Conservation (phyloP, 2,888 invertebrate species). For the Rotaria sp. region DNA sequence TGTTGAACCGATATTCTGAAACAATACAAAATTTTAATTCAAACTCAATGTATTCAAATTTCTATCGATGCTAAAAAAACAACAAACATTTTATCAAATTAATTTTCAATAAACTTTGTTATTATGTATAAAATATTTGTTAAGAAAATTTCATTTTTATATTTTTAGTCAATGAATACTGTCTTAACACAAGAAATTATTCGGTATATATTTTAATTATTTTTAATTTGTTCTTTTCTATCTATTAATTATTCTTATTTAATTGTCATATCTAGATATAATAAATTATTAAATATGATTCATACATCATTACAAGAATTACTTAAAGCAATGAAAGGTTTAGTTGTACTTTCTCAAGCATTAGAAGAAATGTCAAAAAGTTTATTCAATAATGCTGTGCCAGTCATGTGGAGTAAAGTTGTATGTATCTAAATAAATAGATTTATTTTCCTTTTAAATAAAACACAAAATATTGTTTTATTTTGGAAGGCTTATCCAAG, state of each 20-base stretch:
- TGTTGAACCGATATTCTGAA: no score
- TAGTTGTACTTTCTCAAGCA: conserved; percentile 71
- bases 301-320: conserved; percentile 59
- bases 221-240: no score
- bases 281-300: conserved; percentile 49
- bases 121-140: no score
- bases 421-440: background rate
- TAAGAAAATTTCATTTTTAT: no score
- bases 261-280: conserved; percentile 48
- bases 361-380: conserved; percentile 67
- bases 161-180: conserved; percentile 70
- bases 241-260: background rate
- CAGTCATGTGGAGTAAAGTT: conserved; percentile 63
- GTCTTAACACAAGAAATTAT: conserved; percentile 78
- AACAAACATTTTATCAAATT: no score
- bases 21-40: no score
- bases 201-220: conserved; percentile 59
- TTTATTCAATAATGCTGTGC: conserved; percentile 66
- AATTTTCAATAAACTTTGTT: no score
- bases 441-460: background rate
- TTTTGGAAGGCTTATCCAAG: conserved; percentile 54
- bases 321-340: conserved; percentile 68
- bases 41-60: no score
- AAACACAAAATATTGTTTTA: conserved; percentile 35
- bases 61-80: no score